phyloP scores from a whole-genome alignment of 2,797 vertebrate species.

The Bufotes viridis region DNA sequence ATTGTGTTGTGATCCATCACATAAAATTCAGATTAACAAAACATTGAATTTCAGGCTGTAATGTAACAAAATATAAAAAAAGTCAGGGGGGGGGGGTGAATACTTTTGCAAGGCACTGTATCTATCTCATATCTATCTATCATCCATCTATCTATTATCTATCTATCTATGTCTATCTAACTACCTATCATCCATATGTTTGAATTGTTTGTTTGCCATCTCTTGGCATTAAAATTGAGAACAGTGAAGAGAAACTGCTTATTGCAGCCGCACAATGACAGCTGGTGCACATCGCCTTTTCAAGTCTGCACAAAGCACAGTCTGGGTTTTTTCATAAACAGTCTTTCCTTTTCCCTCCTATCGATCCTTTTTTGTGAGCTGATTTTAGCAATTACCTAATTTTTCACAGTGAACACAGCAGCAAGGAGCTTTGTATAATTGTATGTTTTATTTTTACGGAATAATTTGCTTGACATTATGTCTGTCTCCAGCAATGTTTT shows the following conservation, averaged over 20 bases:
- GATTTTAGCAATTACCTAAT: slow-evolving; percentile 59
- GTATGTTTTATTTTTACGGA: slow-evolving; percentile 17
- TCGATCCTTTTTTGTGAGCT: slow-evolving; percentile 59
- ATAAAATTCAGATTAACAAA: no score
- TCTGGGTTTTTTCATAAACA: slow-evolving; percentile 54
- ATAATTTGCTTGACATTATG: neutral
- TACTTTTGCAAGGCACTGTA: no score
- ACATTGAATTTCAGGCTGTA: no score
- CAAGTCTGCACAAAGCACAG: slow-evolving; percentile 65
- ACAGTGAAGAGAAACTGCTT: slow-evolving; percentile 70
- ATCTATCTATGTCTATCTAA: neutral
- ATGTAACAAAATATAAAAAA: no score
- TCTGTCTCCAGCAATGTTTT: neutral
- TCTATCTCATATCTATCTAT: no score
- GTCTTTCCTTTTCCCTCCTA: slow-evolving; percentile 54
- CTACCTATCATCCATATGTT: neutral
- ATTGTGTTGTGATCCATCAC: no score
- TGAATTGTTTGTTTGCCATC: slow-evolving; percentile 65
- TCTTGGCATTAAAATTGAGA: slow-evolving; percentile 67
- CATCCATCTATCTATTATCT: no score
- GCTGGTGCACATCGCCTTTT: slow-evolving; percentile 69
- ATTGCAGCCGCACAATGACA: slow-evolving; percentile 66
- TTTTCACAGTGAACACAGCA: slow-evolving; percentile 48
- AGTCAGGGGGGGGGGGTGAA: no score
- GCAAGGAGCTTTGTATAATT: slow-evolving; percentile 20